Percentiles rank a stretch among this genome's conserved stretches.
Conservation (phyloP, 2,113 vertebrate species). For the Xenopus laevis region DNA sequence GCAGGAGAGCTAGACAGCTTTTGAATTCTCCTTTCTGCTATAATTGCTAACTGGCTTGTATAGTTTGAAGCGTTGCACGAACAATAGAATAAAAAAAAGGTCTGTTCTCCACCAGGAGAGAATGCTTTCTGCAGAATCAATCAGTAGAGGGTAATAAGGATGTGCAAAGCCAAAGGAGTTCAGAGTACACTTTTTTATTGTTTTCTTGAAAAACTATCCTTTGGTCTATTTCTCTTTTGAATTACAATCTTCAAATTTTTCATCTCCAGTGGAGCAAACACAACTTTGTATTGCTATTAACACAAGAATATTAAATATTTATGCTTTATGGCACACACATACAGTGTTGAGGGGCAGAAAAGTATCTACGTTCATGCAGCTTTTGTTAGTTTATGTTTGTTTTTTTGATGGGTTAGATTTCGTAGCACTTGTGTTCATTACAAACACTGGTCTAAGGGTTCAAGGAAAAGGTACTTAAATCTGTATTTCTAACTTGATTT, state of each 20-base stretch:
- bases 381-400: too few species aligned
- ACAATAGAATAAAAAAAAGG: conserved; percentile 11
- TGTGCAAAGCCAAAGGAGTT: background rate
- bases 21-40: background rate
- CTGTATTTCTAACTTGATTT: too few species aligned
- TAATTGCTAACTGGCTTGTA: background rate
- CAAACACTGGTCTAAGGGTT: too few species aligned
- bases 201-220: background rate
- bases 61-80: background rate
- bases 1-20: background rate
- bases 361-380: too few species aligned
- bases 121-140: background rate
- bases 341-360: too few species aligned
- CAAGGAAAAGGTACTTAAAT: too few species aligned
- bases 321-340: too few species aligned
- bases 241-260: background rate
- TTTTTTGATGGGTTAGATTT: too few species aligned
- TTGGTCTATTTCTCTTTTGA: background rate
- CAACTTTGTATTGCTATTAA: too few species aligned
- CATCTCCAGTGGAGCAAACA: too few species aligned
- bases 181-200: background rate
- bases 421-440: too few species aligned
- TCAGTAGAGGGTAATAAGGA: conserved; percentile 1
- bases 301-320: too few species aligned
- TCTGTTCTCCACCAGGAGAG: conserved; percentile 1